phyloP scores from a whole-genome alignment of 2,888 invertebrate genomes.

The Adelognathus sp. region DNA sequence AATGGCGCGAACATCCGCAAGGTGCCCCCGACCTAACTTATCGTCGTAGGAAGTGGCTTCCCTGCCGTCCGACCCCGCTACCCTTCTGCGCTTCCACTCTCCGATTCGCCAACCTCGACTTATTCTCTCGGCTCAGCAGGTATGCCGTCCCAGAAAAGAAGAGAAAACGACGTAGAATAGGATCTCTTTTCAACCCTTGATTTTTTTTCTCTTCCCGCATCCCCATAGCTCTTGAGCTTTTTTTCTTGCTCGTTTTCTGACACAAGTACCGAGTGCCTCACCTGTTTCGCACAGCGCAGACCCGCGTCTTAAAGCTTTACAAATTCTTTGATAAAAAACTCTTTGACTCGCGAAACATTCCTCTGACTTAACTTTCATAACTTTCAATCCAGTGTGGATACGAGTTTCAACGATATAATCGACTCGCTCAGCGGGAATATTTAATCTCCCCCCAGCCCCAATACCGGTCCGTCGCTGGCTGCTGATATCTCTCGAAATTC shows the following conservation, averaged over 20 bases:
- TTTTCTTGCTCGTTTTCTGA: neutral
- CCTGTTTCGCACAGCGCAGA: neutral
- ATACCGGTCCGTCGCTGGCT: conserved; percentile 11
- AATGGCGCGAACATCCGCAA: conserved; percentile 80
- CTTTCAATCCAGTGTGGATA: neutral
- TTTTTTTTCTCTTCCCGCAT: conserved; percentile 42
- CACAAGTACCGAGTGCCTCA: neutral
- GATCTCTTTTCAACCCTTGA: conserved; percentile 43
- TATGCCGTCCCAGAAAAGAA: neutral
- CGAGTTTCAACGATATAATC: neutral
- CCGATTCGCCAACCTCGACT: conserved; percentile 29
- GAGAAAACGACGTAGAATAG: neutral
- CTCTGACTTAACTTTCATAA: neutral
- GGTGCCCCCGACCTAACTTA: conserved; percentile 76
- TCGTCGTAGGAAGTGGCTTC: conserved; percentile 77
- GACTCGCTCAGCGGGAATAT: conserved; percentile 41
- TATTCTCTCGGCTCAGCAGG: conserved; percentile 8
- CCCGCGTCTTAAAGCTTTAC: conserved; percentile 6
- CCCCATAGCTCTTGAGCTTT: neutral
- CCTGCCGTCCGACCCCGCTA: conserved; percentile 29
- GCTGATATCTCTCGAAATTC: conserved; percentile 34
- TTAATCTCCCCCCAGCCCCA: conserved; percentile 35
- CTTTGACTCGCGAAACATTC: neutral
- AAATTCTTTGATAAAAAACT: neutral
- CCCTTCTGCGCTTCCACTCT: conserved; percentile 48